Evolutionary conservation across 2,888 invertebrate species (phyloP), one percentile per base, ranked within the genome.

Genomic region (Drosophila meridionalis): DNA sequence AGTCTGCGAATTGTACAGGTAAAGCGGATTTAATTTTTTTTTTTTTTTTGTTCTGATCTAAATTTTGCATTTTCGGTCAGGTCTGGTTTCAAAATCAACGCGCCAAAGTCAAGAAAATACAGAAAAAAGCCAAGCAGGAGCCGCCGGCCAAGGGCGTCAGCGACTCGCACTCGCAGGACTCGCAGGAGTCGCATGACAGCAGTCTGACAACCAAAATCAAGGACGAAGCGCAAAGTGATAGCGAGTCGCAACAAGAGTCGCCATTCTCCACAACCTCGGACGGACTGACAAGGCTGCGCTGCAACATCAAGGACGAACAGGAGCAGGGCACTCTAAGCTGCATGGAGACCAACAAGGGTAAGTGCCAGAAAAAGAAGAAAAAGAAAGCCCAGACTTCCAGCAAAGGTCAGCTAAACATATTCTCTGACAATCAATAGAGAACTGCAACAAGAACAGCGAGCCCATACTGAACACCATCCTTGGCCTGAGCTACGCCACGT

Each of bases 1-100:
- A 97, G 96, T 87, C 96, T 97, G 45, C 94, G 97, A 80, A 97
- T 97, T 74, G 97, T 97, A 14, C 97, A 97, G 94, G 97, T 97
- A 50, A 47, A 2, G 3, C 12, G 12, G 8, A 30, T 2, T 20
- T 20, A 1, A 20, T 20, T 20, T 20, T 12, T 1, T 3, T 12
- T 2, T 20, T 7, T 9, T 1, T 5, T 5, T 11, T 2, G 40
- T 32, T 12, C 20, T 7, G 12, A 5, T 32, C 20, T 20, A 20
- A 20, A 20, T 20, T 20, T 32, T 4, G 0, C n/a, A 9, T 36
- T 40, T 30, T 48, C 0, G 5, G 12, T 2, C 69, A 95, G 95
- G 95, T 95, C 71, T 95, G 95, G 95, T 95, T 95, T 92, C 95
- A 95, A 93, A 95, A 95, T 91, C 95, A 95, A 87, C 93, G 95